A percentile compares a stretch with the other conserved stretches of the same genome.
phyloP scores from a whole-genome alignment of 2,888 invertebrate species.

The Imbricaverruca yamaguchii region DNA sequence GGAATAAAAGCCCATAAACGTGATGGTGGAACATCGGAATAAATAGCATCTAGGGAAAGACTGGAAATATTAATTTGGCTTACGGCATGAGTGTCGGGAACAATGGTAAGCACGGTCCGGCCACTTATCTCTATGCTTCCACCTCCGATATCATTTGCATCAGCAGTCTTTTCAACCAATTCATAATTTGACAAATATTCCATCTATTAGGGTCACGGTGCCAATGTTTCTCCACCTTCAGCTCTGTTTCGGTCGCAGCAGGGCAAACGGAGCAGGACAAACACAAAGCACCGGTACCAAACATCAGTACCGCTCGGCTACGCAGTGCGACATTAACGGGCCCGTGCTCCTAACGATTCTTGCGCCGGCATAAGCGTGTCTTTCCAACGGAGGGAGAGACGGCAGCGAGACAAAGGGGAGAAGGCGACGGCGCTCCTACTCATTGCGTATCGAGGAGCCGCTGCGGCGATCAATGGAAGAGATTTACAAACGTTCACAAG shows the following conservation, averaged over 20 bases:
- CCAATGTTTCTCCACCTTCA: background rate
- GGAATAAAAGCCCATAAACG: slow-evolving; percentile 22
- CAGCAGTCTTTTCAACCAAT: background rate
- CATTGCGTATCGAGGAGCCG: background rate
- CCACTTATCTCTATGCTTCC: background rate
- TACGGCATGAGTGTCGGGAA: background rate
- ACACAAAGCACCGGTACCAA: no score
- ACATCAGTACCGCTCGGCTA: no score
- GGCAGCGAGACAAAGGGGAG: background rate
- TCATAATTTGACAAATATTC: background rate
- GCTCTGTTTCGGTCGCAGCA: background rate
- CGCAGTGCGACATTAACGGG: background rate
- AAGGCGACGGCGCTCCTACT: background rate
- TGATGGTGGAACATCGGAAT: slow-evolving; percentile 11
- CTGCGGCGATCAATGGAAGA: background rate
- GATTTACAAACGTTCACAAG: background rate
- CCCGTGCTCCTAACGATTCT: background rate
- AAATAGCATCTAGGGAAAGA: slow-evolving; percentile 17
- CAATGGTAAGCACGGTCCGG: background rate
- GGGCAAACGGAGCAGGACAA: no score
- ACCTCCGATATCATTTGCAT: background rate
- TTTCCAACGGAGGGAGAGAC: background rate
- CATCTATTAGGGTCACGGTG: background rate
- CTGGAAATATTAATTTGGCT: slow-evolving; percentile 21
- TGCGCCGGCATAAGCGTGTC: background rate